A percentile compares a stretch with the other conserved stretches of the same genome.
phyloP scores from a whole-genome alignment of 1,140 invertebrate species.

The Sycophila sp. region DNA sequence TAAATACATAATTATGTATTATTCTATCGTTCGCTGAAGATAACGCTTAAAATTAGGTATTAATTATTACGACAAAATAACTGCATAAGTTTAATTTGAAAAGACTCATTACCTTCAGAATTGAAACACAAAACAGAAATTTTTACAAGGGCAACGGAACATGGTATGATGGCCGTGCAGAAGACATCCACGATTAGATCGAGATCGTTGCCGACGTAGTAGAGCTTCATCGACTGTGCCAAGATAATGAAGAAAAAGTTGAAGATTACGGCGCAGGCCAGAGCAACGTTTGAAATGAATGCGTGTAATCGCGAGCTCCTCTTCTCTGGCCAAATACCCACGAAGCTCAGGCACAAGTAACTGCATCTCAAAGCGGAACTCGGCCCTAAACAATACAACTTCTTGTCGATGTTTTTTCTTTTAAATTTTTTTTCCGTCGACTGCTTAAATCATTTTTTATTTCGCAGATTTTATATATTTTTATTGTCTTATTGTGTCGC shows the following conservation, averaged over 20 bases:
- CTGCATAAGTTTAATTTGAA: no score
- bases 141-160: background rate
- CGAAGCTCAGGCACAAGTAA: background rate
- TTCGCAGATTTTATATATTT: no score
- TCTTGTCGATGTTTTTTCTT: no score
- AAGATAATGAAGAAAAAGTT: background rate
- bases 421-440: no score
- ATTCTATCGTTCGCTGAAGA: no score
- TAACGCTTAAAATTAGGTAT: no score
- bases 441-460: no score
- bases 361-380: background rate
- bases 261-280: background rate
- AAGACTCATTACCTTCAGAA: background rate
- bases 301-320: background rate
- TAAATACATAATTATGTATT: no score
- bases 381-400: no score
- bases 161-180: background rate
- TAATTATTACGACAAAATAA: no score
- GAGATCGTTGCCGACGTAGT: background rate
- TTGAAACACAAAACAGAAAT: slow-evolving; percentile 1
- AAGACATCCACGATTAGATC: slow-evolving; percentile 3
- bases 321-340: slow-evolving; percentile 16
- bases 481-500: no score
- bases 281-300: background rate
- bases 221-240: background rate